Evolutionary conservation across 1,140 invertebrate species (phyloP).

Genomic region (Acromyrmex charruanus): DNA sequence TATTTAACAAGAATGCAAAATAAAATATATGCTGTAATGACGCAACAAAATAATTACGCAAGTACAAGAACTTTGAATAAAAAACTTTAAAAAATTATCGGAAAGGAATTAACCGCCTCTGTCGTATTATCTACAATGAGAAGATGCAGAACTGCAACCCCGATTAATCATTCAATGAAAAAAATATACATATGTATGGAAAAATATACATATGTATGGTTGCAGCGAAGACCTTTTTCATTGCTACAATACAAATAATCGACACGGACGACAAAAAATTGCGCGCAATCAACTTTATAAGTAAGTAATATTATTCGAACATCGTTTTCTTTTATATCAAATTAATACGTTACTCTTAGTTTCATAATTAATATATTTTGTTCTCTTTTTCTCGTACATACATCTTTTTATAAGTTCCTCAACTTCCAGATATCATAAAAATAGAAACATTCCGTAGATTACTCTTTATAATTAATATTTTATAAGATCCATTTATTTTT

Average conservation of each 20-base stretch:
- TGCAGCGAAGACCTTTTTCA: conserved; percentile 28
- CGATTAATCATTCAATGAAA: conserved; percentile 74
- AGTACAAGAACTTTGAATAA: conserved; percentile 9
- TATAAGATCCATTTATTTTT: neutral
- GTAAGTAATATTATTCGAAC: neutral
- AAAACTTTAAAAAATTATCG: conserved; percentile 30
- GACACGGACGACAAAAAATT: neutral
- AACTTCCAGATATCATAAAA: neutral
- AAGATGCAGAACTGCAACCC: conserved; percentile 71
- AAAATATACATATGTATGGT: neutral
- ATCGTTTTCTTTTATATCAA: neutral
- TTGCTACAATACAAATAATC: conserved; percentile 41
- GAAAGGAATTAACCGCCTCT: conserved; percentile 37
- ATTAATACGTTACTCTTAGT: neutral
- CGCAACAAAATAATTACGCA: neutral
- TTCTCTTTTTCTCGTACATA: neutral
- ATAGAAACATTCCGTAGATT: neutral
- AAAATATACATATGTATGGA: conserved; percentile 65
- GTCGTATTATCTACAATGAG: conserved; percentile 21
- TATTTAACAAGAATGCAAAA: neutral
- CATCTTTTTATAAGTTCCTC: neutral
- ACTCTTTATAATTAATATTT: conserved; percentile 35
- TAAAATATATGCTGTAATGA: neutral
- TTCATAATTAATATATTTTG: neutral
- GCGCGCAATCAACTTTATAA: neutral